Evolutionary conservation across 2,888 invertebrate genomes (phyloP).

Genomic region (Pollenia labialis): DNA sequence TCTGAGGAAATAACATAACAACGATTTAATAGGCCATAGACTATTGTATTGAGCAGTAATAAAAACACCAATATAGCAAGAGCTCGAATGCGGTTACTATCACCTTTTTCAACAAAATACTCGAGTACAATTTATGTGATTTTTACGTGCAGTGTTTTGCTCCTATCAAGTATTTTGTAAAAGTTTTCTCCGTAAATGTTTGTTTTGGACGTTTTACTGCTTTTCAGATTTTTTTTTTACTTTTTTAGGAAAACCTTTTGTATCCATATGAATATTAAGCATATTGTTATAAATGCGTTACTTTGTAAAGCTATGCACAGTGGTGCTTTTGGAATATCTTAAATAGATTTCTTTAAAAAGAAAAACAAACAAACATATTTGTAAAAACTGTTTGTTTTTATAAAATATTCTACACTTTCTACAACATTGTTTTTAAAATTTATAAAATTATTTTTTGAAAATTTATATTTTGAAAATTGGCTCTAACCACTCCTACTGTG

Average conservation of each 20-base stretch:
- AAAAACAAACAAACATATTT: too few relatives aligned
- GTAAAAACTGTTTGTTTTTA: too few relatives aligned
- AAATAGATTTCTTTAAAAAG: too few relatives aligned
- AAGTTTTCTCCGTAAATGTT: slow-evolving; percentile 25
- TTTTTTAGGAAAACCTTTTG: slow-evolving; percentile 4
- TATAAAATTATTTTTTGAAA: too few relatives aligned
- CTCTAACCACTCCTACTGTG: slow-evolving; percentile 5
- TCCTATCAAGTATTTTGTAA: slow-evolving; percentile 4
- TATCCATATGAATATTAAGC: slow-evolving; percentile 9
- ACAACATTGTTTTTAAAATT: too few relatives aligned
- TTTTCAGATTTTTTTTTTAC: not conserved
- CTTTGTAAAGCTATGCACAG: not conserved
- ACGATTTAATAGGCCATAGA: slow-evolving; percentile 55
- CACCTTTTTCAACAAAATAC: slow-evolving; percentile 1
- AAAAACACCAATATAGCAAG: slow-evolving; percentile 30
- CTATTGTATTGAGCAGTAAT: slow-evolving; percentile 48
- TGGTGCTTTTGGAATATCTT: not conserved
- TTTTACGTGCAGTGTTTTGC: slow-evolving; percentile 44
- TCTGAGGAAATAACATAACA: slow-evolving; percentile 61
- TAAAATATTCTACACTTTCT: too few relatives aligned
- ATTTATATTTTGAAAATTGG: too few relatives aligned
- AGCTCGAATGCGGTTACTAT: slow-evolving; percentile 16
- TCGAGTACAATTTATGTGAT: slow-evolving; percentile 49
- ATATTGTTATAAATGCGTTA: not conserved
- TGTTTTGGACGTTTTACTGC: not conserved